Evolutionary conservation across 2,797 vertebrate genomes (phyloP).

Genomic region (Chanos chanos): DNA sequence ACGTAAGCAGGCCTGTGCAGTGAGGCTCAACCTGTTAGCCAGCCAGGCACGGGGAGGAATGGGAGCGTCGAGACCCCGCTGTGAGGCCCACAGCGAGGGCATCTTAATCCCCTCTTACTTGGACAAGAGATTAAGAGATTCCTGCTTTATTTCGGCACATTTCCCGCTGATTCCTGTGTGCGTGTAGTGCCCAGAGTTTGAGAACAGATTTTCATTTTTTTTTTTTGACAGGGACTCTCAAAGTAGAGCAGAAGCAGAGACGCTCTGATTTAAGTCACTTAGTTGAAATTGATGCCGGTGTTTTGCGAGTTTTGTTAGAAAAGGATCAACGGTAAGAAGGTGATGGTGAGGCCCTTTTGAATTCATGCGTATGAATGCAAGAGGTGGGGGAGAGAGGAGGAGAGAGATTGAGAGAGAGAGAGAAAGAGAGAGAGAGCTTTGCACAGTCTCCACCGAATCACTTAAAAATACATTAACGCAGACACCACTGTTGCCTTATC

Average conservation of each 20-base stretch:
- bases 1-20: slow-evolving; percentile 39
- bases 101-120: slow-evolving; percentile 57
- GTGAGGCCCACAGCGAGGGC: slow-evolving; percentile 45
- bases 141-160: slow-evolving; percentile 52
- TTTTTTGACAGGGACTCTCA: slow-evolving; percentile 38
- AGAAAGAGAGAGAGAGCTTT: slow-evolving; percentile 20
- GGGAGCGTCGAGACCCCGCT: slow-evolving; percentile 38
- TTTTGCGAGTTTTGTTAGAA: slow-evolving; percentile 22
- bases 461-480: slow-evolving; percentile 45
- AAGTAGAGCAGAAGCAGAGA: slow-evolving; percentile 26
- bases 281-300: slow-evolving; percentile 38
- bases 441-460: slow-evolving; percentile 27
- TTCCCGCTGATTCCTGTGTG: slow-evolving; percentile 48
- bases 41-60: slow-evolving; percentile 12
- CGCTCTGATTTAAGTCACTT: slow-evolving; percentile 43
- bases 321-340: slow-evolving; percentile 30
- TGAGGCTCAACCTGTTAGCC: slow-evolving; percentile 44
- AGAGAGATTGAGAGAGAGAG: slow-evolving; percentile 8
- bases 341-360: slow-evolving; percentile 9
- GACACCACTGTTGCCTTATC: slow-evolving; percentile 36
- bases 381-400: not conserved
- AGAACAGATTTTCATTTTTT: slow-evolving; percentile 38
- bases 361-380: slow-evolving; percentile 12
- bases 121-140: slow-evolving; percentile 59
- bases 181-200: slow-evolving; percentile 38